Percentiles rank a stretch among this genome's conserved stretches.
Conservation (phyloP, 2,113 vertebrate species). For the Pituophis catenifer region DNA sequence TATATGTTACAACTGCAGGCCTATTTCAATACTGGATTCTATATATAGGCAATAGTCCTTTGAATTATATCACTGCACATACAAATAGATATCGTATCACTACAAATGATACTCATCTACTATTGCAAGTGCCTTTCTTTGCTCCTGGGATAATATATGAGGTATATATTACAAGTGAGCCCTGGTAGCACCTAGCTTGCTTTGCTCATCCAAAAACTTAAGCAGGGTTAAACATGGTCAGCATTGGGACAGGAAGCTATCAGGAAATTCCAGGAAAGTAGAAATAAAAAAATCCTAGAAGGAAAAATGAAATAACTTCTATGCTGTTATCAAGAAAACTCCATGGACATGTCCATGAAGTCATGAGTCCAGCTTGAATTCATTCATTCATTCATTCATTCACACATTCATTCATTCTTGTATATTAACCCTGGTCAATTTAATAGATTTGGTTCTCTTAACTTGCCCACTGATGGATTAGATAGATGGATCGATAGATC, state of each 20-base stretch:
- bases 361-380: neutral
- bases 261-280: neutral
- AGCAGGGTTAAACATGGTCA: neutral
- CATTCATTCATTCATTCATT: no score
- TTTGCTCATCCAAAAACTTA: neutral
- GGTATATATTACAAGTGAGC: slow-evolving; percentile 30
- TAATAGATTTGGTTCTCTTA: no score
- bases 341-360: neutral
- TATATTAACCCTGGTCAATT: no score
- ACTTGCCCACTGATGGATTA: no score
- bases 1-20: slow-evolving; percentile 34
- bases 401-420: no score
- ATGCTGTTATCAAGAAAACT: neutral
- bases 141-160: slow-evolving; percentile 56
- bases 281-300: neutral
- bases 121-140: slow-evolving; percentile 60
- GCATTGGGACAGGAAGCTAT: neutral
- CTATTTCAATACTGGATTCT: slow-evolving; percentile 54
- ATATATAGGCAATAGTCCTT: slow-evolving; percentile 47
- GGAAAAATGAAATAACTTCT: neutral
- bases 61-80: slow-evolving; percentile 14
- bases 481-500: no score
- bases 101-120: slow-evolving; percentile 53
- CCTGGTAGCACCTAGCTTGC: neutral
- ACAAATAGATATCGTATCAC: slow-evolving; percentile 42